Evolutionary conservation across 2,888 invertebrate species (phyloP), one percentile per base, ranked within the genome.

Genomic region (Calameuta filiformis): DNA sequence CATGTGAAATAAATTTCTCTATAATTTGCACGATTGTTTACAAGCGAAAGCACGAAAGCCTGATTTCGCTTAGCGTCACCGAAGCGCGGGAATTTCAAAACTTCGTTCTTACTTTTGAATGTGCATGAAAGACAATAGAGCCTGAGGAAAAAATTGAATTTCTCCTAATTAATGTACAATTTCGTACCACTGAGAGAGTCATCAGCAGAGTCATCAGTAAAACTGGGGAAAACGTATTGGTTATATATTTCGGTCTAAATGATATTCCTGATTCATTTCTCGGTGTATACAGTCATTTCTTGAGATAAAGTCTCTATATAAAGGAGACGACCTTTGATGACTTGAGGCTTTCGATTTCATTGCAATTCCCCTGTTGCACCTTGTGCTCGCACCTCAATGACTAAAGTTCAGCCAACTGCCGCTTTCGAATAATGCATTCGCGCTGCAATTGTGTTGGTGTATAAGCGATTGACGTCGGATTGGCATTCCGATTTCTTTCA

Each of bases 351-450:
- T 71, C 71, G 31, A 71, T 71, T 71, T 71, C 71, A 71, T 71
- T 31, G 71, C 71, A 31, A 71, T 71, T 71, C 71, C 71, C 3
- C 71, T 31, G 15, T 71, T 71, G 71, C 71, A 71, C 31, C 31
- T 71, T 34, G 71, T 34, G 31, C 31, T 56, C 56, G 23, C 56
- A 9, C 56, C 56, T 56, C 56, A 23, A 56, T 56, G 56, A 56
- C 56, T 71, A 71, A 71, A 71, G 71, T 71, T 71, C 73, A 71
- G n/a, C n/a, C 68, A 34, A 75, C 68, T 34, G 35, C 15, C 76
- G 11, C 35, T 68, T 69, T 71, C 75, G 71, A 35, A 56, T 56
- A 56, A 56, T 56, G 56, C 56, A 56, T 56, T 56, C 56, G 56
- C 56, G 9, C 23, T 56, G 56, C 56, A 56, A 23, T 56, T 56